Base-by-base conservation (phyloP, 2,113 vertebrate genomes). In the Phasianus colchicus region DNA sequence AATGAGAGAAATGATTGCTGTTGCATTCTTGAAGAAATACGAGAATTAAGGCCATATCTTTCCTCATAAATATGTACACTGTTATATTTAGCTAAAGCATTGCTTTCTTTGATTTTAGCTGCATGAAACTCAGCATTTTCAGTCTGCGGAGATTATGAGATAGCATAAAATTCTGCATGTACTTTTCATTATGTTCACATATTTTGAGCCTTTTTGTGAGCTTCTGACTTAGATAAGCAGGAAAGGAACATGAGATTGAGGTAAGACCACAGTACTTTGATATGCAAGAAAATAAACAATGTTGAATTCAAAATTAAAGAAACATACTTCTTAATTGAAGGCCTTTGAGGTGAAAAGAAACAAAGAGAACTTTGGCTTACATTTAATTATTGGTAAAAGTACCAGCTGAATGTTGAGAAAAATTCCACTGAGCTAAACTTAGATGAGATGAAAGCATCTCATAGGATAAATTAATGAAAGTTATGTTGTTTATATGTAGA, bases 71-170 rank as follows among this genome's bases (percentile, higher is more conserved):
- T 93, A 90, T 87, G 66, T 58, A 85, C 71, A 69, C 6, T 57
- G 24, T 82, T 88, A 87, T 89, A 91, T 95, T 95, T 95, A 95
- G 66, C 54, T 40, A 82, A 47, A 81, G 58, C 70, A 43, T 92
- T 87, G 38, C 36, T 93, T 93, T 92, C 88, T 93, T 95, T 93
- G 81, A 90, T 89, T 95, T 95, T 90, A 89, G 47, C 71, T 91
- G 22, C 47, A 30, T 80, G 77, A 95, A 92, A 92, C 74, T 86
- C 94, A 88, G 86, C 86, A 82, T 12, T 93, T 93, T 77, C 50
- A 58, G 22, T 63, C 54, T 85, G 45, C 54, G 86, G 48, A 91
- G 64, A 64, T 91, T 90, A 77, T 93, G 42, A 88, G 87, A 92
- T 92, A 94, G 70, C 52, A 61, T 78, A 91, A 80, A 89, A 79